phyloP scores from a whole-genome alignment of 2,888 invertebrate species.

The Lobophora halterata region DNA sequence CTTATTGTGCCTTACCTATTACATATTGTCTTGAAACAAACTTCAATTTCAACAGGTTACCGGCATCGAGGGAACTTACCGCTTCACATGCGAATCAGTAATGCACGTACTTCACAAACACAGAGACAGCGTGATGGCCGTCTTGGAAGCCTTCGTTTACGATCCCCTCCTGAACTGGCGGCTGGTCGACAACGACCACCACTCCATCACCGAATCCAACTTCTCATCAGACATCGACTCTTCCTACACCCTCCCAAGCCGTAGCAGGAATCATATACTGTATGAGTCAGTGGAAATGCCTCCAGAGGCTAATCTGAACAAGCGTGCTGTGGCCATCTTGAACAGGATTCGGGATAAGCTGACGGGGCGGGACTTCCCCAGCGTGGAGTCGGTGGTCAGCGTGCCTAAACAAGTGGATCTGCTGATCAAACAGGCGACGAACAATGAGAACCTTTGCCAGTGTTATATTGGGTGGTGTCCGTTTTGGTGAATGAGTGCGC shows the following conservation, averaged over 20 bases:
- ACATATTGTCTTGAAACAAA: conserved; percentile 8
- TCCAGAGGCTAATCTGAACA: conserved; percentile 91
- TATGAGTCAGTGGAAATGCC: conserved; percentile 71
- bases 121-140: conserved; percentile 98
- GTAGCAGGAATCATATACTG: conserved; percentile 60
- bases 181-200: conserved; percentile 76
- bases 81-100: conserved; percentile 97
- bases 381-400: conserved; percentile 85
- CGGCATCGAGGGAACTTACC: conserved; percentile 98
- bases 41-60: conserved; percentile 82
- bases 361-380: conserved; percentile 95
- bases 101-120: conserved; percentile 96
- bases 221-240: conserved; percentile 69
- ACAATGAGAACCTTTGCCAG: conserved; percentile 98
- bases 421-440: conserved; percentile 96
- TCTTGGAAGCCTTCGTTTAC: conserved; percentile 98
- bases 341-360: conserved; percentile 96
- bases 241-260: conserved; percentile 61
- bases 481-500: conserved; percentile 88
- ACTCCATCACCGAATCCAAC: conserved; percentile 62
- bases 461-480: conserved; percentile 99
- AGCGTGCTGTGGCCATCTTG: conserved; percentile 94
- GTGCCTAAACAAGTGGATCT: conserved; percentile 95
- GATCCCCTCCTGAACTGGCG: conserved; percentile 99
- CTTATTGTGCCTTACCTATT: no score